These are phyloP conservation scores for Xenopus tropicalis DNA, from an alignment of 2,113 vertebrate species.

Conservation along the genomic window DNA sequence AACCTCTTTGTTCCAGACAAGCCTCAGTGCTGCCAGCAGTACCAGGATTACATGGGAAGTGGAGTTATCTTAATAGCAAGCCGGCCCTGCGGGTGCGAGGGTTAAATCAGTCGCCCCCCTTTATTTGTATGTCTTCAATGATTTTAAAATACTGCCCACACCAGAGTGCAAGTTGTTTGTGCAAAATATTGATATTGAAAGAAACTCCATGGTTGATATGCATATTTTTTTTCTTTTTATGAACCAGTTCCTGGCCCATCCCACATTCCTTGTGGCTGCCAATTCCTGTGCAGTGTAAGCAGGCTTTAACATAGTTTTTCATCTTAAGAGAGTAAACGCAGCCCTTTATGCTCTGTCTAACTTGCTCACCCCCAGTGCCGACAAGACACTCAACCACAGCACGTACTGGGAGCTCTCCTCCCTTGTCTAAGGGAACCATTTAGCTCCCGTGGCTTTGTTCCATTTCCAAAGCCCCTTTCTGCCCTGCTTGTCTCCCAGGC, in stretches of 20 bases:
- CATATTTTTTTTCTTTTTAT: slow-evolving; percentile 21
- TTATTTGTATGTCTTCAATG: no score
- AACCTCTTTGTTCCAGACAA: slow-evolving; percentile 23
- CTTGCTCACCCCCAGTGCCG: slow-evolving; percentile 50
- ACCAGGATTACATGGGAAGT: slow-evolving; percentile 27
- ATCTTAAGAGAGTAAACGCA: slow-evolving; percentile 30
- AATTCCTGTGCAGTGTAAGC: slow-evolving; percentile 34
- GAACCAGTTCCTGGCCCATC: slow-evolving; percentile 35
- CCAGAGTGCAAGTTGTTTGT: slow-evolving; percentile 4
- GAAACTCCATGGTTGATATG: slow-evolving; percentile 26
- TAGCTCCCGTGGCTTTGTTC: not conserved
- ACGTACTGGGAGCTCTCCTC: slow-evolving; percentile 3
- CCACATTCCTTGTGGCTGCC: slow-evolving; percentile 43
- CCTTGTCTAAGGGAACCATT: not conserved
- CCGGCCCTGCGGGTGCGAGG: no score
- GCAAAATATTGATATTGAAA: slow-evolving; percentile 1
- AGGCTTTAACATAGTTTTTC: slow-evolving; percentile 33
- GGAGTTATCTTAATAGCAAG: not conserved
- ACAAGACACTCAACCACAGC: slow-evolving; percentile 7
- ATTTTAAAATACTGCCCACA: not conserved
- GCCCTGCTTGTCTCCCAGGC: not conserved
- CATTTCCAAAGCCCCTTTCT: not conserved
- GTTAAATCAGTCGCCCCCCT: not conserved
- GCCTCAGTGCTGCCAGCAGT: slow-evolving; percentile 5
- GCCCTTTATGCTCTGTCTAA: slow-evolving; percentile 30